Evolutionary conservation across 92 coral and sea anemone genomes (phyloP).

Genomic region (Montipora capitata): DNA sequence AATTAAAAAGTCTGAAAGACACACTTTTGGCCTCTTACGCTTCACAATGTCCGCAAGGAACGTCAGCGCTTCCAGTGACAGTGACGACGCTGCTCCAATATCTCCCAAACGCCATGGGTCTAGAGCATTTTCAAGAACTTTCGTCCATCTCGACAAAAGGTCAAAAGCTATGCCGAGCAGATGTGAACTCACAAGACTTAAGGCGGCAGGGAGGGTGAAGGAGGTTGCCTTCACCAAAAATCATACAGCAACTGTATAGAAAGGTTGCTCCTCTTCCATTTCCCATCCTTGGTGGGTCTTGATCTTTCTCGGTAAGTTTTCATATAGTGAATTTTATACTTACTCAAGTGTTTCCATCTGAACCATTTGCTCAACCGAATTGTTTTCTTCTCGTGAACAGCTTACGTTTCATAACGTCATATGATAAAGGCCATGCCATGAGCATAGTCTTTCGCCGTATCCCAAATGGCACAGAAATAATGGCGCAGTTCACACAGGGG

Average conservation of each 20-base stretch:
- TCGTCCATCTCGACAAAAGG: constrained; percentile 24
- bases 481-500: background rate
- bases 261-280: background rate
- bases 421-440: constrained; percentile 17
- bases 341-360: background rate
- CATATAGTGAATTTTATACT: no score
- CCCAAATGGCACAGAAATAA: background rate
- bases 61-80: background rate
- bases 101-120: background rate
- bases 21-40: background rate
- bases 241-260: background rate
- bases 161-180: background rate
- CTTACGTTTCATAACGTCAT: background rate
- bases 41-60: background rate
- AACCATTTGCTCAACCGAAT: background rate
- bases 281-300: background rate
- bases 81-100: background rate
- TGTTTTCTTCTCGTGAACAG: background rate
- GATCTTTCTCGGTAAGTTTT: constrained; percentile 18
- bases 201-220: constrained; percentile 9
- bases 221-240: constrained; percentile 16
- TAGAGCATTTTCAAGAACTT: constrained; percentile 12
- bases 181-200: background rate
- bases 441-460: background rate
- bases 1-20: background rate